Evolutionary conservation across 2,797 vertebrate species (phyloP).

Genomic region (Holocentrus rufus): DNA sequence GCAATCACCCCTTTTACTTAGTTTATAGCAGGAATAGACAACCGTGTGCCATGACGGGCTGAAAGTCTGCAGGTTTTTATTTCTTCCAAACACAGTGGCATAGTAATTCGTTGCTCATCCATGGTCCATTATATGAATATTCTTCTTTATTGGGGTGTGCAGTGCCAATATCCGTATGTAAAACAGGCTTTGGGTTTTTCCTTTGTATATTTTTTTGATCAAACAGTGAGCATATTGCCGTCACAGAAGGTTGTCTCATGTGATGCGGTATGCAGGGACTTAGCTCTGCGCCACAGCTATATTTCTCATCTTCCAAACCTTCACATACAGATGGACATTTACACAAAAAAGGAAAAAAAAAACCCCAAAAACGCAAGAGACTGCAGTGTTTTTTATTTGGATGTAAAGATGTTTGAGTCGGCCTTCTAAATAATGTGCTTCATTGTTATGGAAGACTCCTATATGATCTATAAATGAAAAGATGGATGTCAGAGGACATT

Average conservation of each 20-base stretch:
- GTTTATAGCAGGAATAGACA: too few relatives aligned
- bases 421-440: too few relatives aligned
- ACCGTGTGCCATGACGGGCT: not conserved
- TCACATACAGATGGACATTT: too few relatives aligned
- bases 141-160: not conserved
- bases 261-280: conserved; percentile 2
- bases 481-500: too few relatives aligned
- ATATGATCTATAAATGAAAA: too few relatives aligned
- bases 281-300: not conserved
- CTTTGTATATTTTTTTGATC: conserved; percentile 21
- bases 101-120: not conserved
- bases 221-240: not conserved
- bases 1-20: too few relatives aligned
- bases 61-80: not conserved
- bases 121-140: not conserved
- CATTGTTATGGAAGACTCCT: too few relatives aligned
- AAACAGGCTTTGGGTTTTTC: conserved; percentile 21
- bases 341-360: not conserved
- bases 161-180: conserved; percentile 28
- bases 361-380: too few relatives aligned
- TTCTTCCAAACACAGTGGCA: conserved; percentile 10
- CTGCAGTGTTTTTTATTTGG: too few relatives aligned
- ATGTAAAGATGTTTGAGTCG: not conserved
- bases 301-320: not conserved
- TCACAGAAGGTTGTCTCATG: not conserved